These are phyloP conservation scores for Rhagologus leucostigma DNA, from an alignment of 2,113 vertebrate genomes.

Conservation along the genomic window DNA sequence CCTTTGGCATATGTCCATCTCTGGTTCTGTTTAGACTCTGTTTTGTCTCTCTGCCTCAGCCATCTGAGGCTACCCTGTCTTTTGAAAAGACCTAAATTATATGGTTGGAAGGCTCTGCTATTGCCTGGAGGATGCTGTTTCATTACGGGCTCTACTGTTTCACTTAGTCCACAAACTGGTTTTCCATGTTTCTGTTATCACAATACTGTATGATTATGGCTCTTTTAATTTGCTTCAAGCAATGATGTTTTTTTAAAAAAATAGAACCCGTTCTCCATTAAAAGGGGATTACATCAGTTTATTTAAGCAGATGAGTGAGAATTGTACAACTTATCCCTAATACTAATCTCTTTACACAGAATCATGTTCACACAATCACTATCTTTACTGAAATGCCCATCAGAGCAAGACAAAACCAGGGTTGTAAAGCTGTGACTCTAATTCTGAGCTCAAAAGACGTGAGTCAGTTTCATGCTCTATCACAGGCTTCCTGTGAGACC, in stretches of 20 bases:
- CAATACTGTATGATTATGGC: neutral
- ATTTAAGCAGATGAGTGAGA: neutral
- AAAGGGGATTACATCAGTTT: neutral
- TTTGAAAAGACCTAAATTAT: conserved; percentile 43
- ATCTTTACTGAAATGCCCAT: neutral
- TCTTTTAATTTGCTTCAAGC: conserved; percentile 14
- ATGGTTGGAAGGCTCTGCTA: conserved; percentile 17
- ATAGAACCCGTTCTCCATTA: neutral
- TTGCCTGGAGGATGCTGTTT: conserved; percentile 11
- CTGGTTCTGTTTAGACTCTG: neutral
- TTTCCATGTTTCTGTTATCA: conserved; percentile 34
- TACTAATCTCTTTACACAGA: neutral
- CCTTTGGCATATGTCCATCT: neutral
- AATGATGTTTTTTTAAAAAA: conserved; percentile 1
- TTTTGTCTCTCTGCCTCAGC: neutral
- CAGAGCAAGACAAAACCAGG: neutral
- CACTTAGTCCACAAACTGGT: conserved; percentile 32
- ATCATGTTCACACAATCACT: neutral
- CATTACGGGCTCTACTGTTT: neutral
- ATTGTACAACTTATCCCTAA: neutral
- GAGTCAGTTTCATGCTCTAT: neutral
- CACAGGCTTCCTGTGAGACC: neutral
- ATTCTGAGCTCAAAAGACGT: neutral
- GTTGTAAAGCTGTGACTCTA: neutral
- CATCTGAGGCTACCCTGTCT: conserved; percentile 1